A percentile compares a stretch with the other conserved stretches of the same genome.
phyloP scores from a whole-genome alignment of 2,113 vertebrate species.

The Eretmochelys imbricata region DNA sequence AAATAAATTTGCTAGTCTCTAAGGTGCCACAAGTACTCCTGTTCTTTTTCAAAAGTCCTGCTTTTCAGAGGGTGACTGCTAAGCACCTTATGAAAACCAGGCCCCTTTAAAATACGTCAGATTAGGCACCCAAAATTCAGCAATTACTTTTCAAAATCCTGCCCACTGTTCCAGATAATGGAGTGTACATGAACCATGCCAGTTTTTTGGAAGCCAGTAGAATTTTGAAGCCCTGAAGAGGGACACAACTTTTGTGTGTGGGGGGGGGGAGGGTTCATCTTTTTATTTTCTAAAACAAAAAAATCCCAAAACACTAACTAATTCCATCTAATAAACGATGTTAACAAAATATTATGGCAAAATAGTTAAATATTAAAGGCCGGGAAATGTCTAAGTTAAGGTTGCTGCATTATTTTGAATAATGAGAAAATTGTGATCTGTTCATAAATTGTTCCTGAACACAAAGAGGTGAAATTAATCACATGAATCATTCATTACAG shows the following conservation, averaged over 20 bases:
- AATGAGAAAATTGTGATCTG: not conserved
- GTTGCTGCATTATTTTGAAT: slow-evolving; percentile 38
- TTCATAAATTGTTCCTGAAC: slow-evolving; percentile 69
- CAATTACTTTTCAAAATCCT: not conserved
- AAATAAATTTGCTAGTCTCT: too few relatives aligned
- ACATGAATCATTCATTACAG: slow-evolving; percentile 15
- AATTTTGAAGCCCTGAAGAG: not conserved
- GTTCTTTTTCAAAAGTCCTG: not conserved
- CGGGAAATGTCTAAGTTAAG: not conserved
- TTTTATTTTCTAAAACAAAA: not conserved
- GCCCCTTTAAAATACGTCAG: not conserved
- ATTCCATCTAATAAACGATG: not conserved
- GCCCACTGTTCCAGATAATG: not conserved
- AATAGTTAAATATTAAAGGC: slow-evolving; percentile 7
- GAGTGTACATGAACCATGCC: not conserved
- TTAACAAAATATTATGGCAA: slow-evolving; percentile 22
- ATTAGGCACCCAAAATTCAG: not conserved
- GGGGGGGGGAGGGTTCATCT: not conserved
- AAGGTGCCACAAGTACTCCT: too few relatives aligned
- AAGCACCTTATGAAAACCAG: not conserved
- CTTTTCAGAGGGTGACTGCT: not conserved
- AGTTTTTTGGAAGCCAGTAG: not conserved
- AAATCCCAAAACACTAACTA: not conserved
- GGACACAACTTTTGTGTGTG: not conserved
- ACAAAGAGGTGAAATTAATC: slow-evolving; percentile 57